A percentile compares a stretch with the other conserved stretches of the same genome.
phyloP scores from a whole-genome alignment of 2,113 vertebrate species.

The Solea senegalensis region DNA sequence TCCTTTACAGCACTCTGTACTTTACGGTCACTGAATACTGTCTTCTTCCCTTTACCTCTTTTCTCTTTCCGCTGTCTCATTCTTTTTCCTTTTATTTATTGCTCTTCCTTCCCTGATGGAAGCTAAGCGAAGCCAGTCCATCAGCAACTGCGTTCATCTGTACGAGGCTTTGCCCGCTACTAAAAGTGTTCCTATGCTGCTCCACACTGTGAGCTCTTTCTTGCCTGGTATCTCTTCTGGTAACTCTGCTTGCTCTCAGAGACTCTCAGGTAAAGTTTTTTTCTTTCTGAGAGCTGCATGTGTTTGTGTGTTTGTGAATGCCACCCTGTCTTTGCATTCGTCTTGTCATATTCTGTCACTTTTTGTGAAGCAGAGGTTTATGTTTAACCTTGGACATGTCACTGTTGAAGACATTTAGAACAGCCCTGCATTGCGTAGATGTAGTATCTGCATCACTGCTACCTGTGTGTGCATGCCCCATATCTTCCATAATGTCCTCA shows the following conservation, averaged over 20 bases:
- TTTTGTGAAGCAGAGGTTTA: slow-evolving; percentile 3
- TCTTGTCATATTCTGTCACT: slow-evolving; percentile 9
- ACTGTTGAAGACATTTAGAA: not conserved
- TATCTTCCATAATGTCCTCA: not conserved
- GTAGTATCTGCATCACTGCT: slow-evolving; percentile 21
- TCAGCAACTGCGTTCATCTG: slow-evolving; percentile 99
- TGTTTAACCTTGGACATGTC: slow-evolving; percentile 3
- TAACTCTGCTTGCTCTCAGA: slow-evolving; percentile 95
- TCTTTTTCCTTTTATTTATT: slow-evolving; percentile 25
- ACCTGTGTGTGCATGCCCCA: slow-evolving; percentile 50
- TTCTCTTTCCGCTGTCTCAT: slow-evolving; percentile 48
- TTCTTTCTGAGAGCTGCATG: slow-evolving; percentile 58
- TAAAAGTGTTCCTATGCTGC: slow-evolving; percentile 98
- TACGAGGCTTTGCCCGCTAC: slow-evolving; percentile 95
- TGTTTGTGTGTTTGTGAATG: slow-evolving; percentile 59
- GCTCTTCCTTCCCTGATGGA: slow-evolving; percentile 70
- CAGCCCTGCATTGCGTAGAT: not conserved
- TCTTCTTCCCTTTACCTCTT: slow-evolving; percentile 51
- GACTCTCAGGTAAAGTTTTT: slow-evolving; percentile 93
- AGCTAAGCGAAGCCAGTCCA: slow-evolving; percentile 99
- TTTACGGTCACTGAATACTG: slow-evolving; percentile 50
- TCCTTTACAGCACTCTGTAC: slow-evolving; percentile 14
- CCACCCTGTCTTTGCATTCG: slow-evolving; percentile 24
- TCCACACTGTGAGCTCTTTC: slow-evolving; percentile 98
- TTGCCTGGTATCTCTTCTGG: slow-evolving; percentile 97